Conservation (phyloP, 2,888 invertebrate species). For the Coenonympha glycerion region DNA sequence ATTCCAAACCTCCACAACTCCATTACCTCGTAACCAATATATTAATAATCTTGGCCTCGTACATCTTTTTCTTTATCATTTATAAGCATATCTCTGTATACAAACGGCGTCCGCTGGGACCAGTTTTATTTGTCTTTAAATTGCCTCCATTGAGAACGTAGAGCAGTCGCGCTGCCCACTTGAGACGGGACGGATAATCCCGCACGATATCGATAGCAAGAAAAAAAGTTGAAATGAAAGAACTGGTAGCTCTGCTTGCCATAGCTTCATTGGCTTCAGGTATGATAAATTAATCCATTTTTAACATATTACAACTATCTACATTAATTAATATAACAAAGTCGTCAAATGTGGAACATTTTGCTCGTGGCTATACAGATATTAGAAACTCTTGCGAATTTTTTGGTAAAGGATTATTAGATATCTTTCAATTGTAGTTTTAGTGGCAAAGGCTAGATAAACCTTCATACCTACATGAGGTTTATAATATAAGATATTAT, state of each 20-base stretch:
- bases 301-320: too few relatives aligned
- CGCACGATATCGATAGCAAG: not conserved
- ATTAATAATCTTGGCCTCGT: too few relatives aligned
- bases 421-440: too few relatives aligned
- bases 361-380: too few relatives aligned
- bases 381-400: too few relatives aligned
- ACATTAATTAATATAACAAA: too few relatives aligned
- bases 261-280: conserved; percentile 29
- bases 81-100: not conserved
- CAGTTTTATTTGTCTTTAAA: conserved; percentile 19
- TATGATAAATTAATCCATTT: too few relatives aligned
- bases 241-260: conserved; percentile 21
- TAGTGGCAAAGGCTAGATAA: too few relatives aligned
- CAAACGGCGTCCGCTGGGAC: conserved; percentile 3
- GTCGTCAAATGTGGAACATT: too few relatives aligned
- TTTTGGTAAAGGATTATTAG: too few relatives aligned
- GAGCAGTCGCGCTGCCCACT: conserved; percentile 14
- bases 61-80: not conserved
- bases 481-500: too few relatives aligned
- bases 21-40: not conserved
- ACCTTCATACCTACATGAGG: too few relatives aligned
- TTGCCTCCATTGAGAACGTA: conserved; percentile 8
- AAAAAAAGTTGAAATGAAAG: conserved; percentile 24
- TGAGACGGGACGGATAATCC: conserved; percentile 8
- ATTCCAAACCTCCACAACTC: not conserved